A percentile compares a stretch with the other conserved stretches of the same genome.
Conservation (phyloP, 1,140 invertebrate species). For the Philopotamus ludificatus region DNA sequence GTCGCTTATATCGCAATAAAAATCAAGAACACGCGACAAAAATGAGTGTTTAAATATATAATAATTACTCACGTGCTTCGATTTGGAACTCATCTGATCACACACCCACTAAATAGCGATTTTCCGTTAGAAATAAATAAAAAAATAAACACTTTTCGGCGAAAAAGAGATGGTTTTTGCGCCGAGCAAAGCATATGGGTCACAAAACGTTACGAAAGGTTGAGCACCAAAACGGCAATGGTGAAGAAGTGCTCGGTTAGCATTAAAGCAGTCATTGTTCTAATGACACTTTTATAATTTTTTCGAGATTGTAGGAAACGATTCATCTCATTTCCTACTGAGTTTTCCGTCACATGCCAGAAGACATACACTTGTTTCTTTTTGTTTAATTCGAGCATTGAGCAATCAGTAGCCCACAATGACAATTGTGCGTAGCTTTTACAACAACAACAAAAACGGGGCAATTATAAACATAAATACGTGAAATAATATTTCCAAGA, state of each 20-base stretch:
- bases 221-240: conserved; percentile 32
- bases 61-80: conserved; percentile 8
- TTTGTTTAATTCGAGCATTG: no score
- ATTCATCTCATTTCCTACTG: neutral
- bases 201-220: conserved; percentile 36
- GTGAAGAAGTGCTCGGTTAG: neutral
- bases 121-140: no score
- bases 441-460: no score
- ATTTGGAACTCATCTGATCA: conserved; percentile 6
- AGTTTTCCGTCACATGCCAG: neutral
- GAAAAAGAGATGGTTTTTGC: neutral
- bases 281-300: conserved; percentile 24
- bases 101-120: no score
- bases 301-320: neutral
- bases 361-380: no score
- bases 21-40: neutral
- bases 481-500: no score
- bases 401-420: no score
- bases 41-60: neutral
- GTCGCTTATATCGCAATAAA: no score
- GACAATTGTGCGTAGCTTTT: no score
- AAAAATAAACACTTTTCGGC: neutral
- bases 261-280: neutral
- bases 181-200: neutral
- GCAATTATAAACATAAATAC: no score